Conservation (phyloP, 2,888 invertebrate genomes). For the Rhorus exstirpatorius region DNA sequence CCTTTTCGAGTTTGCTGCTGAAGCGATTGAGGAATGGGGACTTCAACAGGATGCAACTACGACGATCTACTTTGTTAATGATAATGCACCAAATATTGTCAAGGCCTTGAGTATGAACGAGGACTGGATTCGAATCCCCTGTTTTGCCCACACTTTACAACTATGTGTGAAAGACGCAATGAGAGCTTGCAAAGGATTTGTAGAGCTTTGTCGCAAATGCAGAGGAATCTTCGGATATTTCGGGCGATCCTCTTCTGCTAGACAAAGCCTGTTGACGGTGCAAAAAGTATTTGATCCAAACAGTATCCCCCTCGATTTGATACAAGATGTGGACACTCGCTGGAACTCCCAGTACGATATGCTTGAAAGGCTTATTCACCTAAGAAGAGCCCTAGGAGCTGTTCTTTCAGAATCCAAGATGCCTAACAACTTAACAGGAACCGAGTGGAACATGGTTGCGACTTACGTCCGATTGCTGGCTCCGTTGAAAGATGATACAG, state of each 20-base stretch:
- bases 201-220: slow-evolving; percentile 29
- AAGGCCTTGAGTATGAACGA: slow-evolving; percentile 17
- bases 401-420: slow-evolving; percentile 42
- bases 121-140: slow-evolving; percentile 44
- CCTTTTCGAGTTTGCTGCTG: no score
- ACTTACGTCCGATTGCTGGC: slow-evolving; percentile 22
- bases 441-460: slow-evolving; percentile 36
- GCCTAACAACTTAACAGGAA: slow-evolving; percentile 31
- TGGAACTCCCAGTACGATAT: slow-evolving; percentile 54
- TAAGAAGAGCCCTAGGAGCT: slow-evolving; percentile 30
- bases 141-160: slow-evolving; percentile 45
- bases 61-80: slow-evolving; percentile 34
- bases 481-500: slow-evolving; percentile 46
- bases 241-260: slow-evolving; percentile 31
- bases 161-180: slow-evolving; percentile 33
- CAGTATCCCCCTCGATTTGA: slow-evolving; percentile 23
- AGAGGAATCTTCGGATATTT: slow-evolving; percentile 39
- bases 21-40: slow-evolving; percentile 26
- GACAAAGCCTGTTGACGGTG: slow-evolving; percentile 27
- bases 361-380: slow-evolving; percentile 32
- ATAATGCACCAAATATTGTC: slow-evolving; percentile 52
- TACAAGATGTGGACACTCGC: slow-evolving; percentile 51
- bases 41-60: slow-evolving; percentile 3
- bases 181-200: slow-evolving; percentile 22
- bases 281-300: slow-evolving; percentile 26